Evolutionary conservation across 2,888 invertebrate species (phyloP), one percentile per base, ranked within the genome.

Genomic region (Ectemnius cavifrons): DNA sequence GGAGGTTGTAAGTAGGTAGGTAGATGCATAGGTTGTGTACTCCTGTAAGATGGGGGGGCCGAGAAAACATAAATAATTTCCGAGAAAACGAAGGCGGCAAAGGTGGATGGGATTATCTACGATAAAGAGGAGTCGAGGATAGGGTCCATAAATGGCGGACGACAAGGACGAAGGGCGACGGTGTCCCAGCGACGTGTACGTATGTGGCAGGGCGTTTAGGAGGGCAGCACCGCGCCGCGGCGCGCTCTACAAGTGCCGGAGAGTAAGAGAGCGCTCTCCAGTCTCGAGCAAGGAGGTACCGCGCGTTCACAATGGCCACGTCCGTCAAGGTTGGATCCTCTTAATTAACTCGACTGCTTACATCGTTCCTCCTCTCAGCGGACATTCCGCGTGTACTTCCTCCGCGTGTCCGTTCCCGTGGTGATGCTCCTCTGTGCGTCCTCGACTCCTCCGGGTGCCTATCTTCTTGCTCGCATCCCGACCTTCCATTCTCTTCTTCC

Each of bases 321-420:
- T 88, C 88, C 87, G 85, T 88, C 89, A 88, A 87, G 84, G 77
- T 81, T 83, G 82, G 84, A 84, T 87, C 84, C 86, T 87, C 88
- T 89, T 89, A 89, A 89, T 89, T 89, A 89, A 89, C 88, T 87
- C 83, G 85, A 84, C 82, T 85, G 83, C 83, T 75, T 82, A 81
- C 81, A 78, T 74, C 79, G 79, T 83, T 80, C 74, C 79, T 84
- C 67, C 73, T 79, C 76, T 37, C 79, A 72, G 76, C 73, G 80
- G 77, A 80, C 76, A 77, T 80, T 71, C 77, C 77, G 72, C 58
- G 65, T 64, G 71, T 66, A 66, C 72, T 71, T 73, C 75, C 68
- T 71, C 79, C 66, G 73, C 71, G 49, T 70, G 37, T 37, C 37
- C 37, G 37, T 37, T 37, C 37, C 37, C 37, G 37, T 37, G 37